Base-by-base conservation (phyloP, 2,113 vertebrate genomes). In the Tachuris rubrigastra region DNA sequence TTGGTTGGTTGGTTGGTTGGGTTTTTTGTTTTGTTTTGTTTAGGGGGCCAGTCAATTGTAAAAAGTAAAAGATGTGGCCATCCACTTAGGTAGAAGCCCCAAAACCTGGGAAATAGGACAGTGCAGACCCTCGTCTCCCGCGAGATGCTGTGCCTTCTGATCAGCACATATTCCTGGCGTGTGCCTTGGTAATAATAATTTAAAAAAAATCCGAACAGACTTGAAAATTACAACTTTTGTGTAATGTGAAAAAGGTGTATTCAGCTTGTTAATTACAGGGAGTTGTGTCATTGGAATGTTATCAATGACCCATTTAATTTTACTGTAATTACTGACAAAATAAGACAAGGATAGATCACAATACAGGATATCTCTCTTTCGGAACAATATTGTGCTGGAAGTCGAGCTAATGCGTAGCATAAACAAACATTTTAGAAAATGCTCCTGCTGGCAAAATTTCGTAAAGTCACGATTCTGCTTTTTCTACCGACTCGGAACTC, bases 261-360 rank as follows among this genome's bases (percentile, higher is more conserved):
- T 97, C 94, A 97, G 89, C 77, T 89, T 84, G 93, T 91, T 97
- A 98, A 97, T 97, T 97, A 96, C 42, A 59, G 95, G 74, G 95
- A 77, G 9, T 80, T 95, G 91, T 97, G 93, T 95, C 92, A 94
- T 69, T 97, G 96, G 94, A 96, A 97, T 94, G 95, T 96, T 97
- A 95, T 91, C 97, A 95, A 97, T 98, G 94, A 98, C 96, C 97
- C 87, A 41, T 93, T 97, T 96, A 92, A 97, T 98, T 97, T 97
- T 95, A 89, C 81, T 89, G 66, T 95, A 97, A 98, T 98, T 97
- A 93, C 96, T 96, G 97, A 97, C 97, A 96, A 96, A 97, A 96
- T 93, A 95, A 97, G 97, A 93, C 93, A 82, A 90, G 90, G 93
- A 35, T 69, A 89, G 94, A 96, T 95, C 95, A 96, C 97, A 97